Base-by-base conservation (phyloP, 92 coral and sea anemone genomes). In the Isaurus tuberculatus region DNA sequence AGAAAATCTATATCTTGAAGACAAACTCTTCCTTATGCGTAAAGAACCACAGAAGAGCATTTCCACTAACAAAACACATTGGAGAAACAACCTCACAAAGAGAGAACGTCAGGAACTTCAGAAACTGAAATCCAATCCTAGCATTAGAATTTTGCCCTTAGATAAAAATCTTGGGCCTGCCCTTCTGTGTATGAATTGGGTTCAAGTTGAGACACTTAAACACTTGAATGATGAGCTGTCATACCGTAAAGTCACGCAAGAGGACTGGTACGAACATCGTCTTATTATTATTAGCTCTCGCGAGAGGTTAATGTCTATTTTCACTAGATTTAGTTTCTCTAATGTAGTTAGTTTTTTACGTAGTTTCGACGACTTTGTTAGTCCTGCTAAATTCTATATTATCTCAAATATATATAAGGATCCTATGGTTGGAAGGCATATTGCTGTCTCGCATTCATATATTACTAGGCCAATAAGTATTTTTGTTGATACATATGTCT, bases 111-210 rank as follows among this genome's bases (percentile, higher is more conserved):
- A 40, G 26, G 28, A 75, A 25, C 81, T 75, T 44, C 2, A 22
- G 22, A 36, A 75, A 29, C 17, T 75, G 81, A 42, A 75, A 44
- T 75, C 70, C 65, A 75, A 75, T 49, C 64, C 81, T 7, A 26
- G 9, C 64, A 67, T 72, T 64, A 85, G 65, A 65, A 34, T 73
- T 32, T 43, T 75, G 84, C 83, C 75, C 48, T 57, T 74, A 27
- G 88, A 85, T 65, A 75, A 75, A 70, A 85, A 85, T 51, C 79
- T 85, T 8, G 89, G 85, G 23, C 85, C 89, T 16, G 89, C 89
- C 48, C 23, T 85, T 6, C 17, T 75, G 36, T 25, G 9, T 33
- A 66, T 6, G 60, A 51, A 51, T 51, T 51, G 60, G 25, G 60
- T 51, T 51, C 60, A 51, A 51, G 5, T 22, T 65, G 88, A 73